These are phyloP conservation scores for Dyspetes luteomarginatus DNA, from an alignment of 2,888 invertebrate species.

Conservation along the genomic window DNA sequence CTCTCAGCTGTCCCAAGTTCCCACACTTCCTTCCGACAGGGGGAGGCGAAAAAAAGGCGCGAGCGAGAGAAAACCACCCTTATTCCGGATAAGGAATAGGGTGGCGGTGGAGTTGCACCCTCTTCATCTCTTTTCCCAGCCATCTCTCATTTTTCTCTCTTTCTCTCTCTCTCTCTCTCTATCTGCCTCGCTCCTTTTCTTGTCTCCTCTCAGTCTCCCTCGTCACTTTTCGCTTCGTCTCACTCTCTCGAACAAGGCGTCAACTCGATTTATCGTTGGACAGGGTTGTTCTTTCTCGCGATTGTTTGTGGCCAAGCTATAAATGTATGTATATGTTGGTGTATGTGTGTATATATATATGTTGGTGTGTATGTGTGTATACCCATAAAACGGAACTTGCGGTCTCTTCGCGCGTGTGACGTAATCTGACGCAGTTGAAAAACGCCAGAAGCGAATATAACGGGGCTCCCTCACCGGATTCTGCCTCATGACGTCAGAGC, in stretches of 20 bases:
- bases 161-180: conserved; percentile 30
- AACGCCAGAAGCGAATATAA: conserved; percentile 65
- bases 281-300: conserved; percentile 38
- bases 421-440: conserved; percentile 72
- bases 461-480: conserved; percentile 66
- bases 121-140: conserved; percentile 57
- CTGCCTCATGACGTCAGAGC: conserved; percentile 74
- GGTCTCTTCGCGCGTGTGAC: conserved; percentile 68
- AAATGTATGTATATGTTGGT: background rate
- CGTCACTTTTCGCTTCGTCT: no score
- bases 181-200: no score
- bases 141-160: conserved; percentile 33
- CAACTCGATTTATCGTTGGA: conserved; percentile 73
- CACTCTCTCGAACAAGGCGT: conserved; percentile 62
- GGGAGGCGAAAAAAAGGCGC: conserved; percentile 22
- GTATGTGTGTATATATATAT: background rate
- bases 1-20: conserved; percentile 77
- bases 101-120: conserved; percentile 66
- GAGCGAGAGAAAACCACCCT: conserved; percentile 60
- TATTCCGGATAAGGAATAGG: conserved; percentile 72
- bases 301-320: conserved; percentile 70
- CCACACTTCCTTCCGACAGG: conserved; percentile 76
- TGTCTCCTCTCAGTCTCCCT: no score
- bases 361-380: no score
- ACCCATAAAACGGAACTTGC: conserved; percentile 36